Evolutionary conservation across 2,113 vertebrate species (phyloP).

Genomic region (Entosphenus tridentatus): DNA sequence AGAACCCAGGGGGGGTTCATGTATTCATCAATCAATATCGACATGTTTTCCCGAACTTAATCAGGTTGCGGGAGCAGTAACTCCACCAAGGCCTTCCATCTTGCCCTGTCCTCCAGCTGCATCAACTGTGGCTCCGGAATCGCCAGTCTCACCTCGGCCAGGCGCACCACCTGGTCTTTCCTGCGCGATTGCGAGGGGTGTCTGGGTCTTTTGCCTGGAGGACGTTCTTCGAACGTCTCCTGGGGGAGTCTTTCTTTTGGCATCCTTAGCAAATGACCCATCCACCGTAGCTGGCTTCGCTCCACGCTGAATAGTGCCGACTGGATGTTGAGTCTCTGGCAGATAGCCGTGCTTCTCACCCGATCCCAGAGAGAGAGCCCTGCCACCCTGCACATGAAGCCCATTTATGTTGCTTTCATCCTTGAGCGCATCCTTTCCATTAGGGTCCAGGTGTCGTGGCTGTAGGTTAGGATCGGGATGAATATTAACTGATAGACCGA

Average conservation of each 20-base stretch:
- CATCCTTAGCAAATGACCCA: conserved; percentile 4
- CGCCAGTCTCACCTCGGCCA: no score
- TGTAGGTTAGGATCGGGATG: neutral
- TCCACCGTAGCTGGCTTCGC: neutral
- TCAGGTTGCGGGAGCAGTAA: no score
- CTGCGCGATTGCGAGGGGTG: no score
- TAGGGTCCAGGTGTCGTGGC: neutral
- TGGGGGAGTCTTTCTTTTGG: neutral
- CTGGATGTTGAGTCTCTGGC: neutral
- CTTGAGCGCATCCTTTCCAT: neutral
- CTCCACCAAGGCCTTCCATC: no score
- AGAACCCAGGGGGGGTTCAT: no score
- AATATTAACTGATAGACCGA: no score
- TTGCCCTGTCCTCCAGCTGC: no score
- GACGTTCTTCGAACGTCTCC: neutral
- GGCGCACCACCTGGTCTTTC: no score
- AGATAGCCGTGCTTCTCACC: neutral
- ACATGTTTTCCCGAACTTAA: no score
- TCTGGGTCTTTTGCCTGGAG: neutral
- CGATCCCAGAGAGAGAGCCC: neutral
- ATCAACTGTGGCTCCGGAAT: no score
- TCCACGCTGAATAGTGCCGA: neutral
- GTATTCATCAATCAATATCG: no score
- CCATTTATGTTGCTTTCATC: conserved; percentile 7
- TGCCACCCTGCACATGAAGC: conserved; percentile 2